Conservation (phyloP, 2,888 invertebrate genomes). For the Strigamia transsilvanica region DNA sequence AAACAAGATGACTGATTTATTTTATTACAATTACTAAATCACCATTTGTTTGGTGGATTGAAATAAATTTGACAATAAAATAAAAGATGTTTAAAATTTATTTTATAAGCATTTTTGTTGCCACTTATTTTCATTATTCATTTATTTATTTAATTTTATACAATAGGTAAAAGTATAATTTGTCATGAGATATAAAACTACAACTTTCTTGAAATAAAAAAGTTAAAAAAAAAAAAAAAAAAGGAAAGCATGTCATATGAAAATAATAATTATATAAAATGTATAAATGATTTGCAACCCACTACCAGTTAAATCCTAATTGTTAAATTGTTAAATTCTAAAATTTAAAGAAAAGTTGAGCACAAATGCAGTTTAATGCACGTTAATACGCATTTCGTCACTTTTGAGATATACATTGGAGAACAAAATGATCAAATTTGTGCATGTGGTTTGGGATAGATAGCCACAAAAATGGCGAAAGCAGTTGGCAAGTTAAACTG, state of each 20-base stretch:
- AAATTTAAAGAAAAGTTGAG: not conserved
- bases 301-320: constrained; percentile 24
- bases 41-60: too few species aligned
- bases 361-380: not conserved
- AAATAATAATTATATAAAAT: constrained; percentile 22
- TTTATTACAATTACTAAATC: not conserved
- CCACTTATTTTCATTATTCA: not conserved
- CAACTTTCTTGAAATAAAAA: not conserved
- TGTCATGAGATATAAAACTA: constrained; percentile 7
- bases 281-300: constrained; percentile 4
- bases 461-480: not conserved
- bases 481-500: not conserved
- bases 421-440: not conserved
- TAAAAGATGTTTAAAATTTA: not conserved
- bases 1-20: not conserved
- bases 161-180: constrained; percentile 4
- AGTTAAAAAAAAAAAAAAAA: not conserved
- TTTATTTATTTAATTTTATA: constrained; percentile 5
- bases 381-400: not conserved
- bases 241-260: not conserved
- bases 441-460: not conserved
- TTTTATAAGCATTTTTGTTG: constrained; percentile 1
- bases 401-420: not conserved
- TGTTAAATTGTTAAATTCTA: not conserved
- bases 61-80: not conserved